A percentile compares a stretch with the other conserved stretches of the same genome.
Conservation (phyloP, 2,113 vertebrate species). For the Carollia perspicillata region DNA sequence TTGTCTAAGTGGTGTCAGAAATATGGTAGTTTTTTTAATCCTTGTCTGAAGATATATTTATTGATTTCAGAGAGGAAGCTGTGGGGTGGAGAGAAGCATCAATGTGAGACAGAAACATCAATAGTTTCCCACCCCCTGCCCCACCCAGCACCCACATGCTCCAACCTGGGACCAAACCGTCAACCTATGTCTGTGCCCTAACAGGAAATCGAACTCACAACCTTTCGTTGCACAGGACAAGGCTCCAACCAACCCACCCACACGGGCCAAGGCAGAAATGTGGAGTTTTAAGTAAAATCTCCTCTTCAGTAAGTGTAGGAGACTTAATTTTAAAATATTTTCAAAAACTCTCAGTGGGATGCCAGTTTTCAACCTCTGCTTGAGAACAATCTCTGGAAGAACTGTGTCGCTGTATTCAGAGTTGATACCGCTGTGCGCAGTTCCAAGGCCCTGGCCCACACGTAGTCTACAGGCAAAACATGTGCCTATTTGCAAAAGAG, state of each 20-base stretch:
- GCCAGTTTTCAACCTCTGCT: not conserved
- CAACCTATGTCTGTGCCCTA: too few species aligned
- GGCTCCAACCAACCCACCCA: too few species aligned
- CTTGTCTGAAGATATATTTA: too few species aligned
- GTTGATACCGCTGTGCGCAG: not conserved
- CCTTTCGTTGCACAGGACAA: too few species aligned
- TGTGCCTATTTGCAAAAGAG: not conserved
- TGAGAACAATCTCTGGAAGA: not conserved
- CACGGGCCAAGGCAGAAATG: not conserved
- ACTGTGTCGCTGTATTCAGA: not conserved
- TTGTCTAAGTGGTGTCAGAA: not conserved
- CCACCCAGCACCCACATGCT: too few species aligned
- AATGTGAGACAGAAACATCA: too few species aligned
- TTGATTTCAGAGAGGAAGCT: too few species aligned
- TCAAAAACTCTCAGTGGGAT: not conserved
- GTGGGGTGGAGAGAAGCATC: too few species aligned
- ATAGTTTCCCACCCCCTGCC: too few species aligned
- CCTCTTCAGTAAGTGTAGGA: not conserved
- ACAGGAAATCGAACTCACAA: too few species aligned
- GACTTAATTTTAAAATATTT: constrained; percentile 5
- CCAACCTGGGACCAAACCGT: too few species aligned
- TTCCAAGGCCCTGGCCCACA: not conserved
- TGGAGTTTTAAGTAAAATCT: not conserved
- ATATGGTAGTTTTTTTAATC: not conserved
- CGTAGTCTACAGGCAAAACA: not conserved